phyloP scores from a whole-genome alignment of 2,113 vertebrate species.

The Phyllostomus hastatus region DNA sequence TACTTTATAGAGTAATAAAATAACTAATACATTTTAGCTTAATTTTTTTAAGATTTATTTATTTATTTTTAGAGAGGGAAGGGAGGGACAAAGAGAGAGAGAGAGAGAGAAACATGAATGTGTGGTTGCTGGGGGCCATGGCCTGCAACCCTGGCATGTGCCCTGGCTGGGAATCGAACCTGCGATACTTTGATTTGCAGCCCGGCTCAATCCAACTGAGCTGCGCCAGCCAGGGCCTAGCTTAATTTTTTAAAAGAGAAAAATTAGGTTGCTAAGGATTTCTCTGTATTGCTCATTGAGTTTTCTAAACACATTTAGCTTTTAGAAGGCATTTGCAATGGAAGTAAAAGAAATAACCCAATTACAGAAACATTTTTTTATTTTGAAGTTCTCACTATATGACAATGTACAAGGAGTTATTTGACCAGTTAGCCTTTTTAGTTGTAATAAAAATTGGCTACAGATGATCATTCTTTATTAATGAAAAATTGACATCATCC shows the following conservation, averaged over 20 bases:
- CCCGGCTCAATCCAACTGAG: too few species aligned
- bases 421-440: neutral
- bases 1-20: neutral
- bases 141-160: too few species aligned
- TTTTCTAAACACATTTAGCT: neutral
- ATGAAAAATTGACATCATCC: neutral
- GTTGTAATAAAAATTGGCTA: neutral
- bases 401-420: neutral
- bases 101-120: too few species aligned
- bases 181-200: too few species aligned
- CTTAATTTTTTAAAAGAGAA: constrained; percentile 1
- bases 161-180: too few species aligned
- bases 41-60: too few species aligned
- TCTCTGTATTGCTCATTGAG: neutral
- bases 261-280: neutral
- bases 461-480: neutral
- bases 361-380: neutral
- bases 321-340: neutral
- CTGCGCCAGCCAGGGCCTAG: too few species aligned
- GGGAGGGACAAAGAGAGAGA: too few species aligned
- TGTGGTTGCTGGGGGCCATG: too few species aligned
- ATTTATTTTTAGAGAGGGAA: too few species aligned
- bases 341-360: neutral
- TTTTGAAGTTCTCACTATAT: neutral
- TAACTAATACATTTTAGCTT: neutral